These are phyloP conservation scores for Orius laevigatus DNA, from an alignment of 1,140 invertebrate species.

Conservation along the genomic window DNA sequence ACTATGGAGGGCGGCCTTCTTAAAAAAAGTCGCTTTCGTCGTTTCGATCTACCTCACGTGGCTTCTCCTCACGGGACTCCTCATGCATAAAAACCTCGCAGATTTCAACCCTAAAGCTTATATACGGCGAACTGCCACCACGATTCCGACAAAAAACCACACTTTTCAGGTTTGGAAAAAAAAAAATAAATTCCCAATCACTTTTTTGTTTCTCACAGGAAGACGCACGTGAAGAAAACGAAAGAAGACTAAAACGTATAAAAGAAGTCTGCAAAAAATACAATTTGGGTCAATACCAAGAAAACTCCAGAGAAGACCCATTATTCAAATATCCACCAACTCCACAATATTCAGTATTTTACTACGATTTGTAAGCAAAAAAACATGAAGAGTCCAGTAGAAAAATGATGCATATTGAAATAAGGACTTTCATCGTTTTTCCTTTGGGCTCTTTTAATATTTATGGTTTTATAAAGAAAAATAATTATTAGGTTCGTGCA, in stretches of 20 bases:
- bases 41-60: too few relatives aligned
- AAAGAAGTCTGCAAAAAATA: conserved; percentile 28
- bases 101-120: too few relatives aligned
- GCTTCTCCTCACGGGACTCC: too few relatives aligned
- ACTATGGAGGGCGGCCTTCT: too few relatives aligned
- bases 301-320: conserved; percentile 17
- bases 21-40: too few relatives aligned
- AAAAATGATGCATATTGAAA: not conserved
- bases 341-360: conserved; percentile 34
- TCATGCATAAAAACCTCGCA: too few relatives aligned
- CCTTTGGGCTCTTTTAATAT: not conserved
- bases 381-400: not conserved
- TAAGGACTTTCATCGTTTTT: not conserved
- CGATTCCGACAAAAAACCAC: too few relatives aligned
- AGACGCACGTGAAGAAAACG: conserved; percentile 25
- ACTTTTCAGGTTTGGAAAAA: too few relatives aligned
- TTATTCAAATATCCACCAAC: conserved; percentile 33
- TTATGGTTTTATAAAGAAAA: not conserved
- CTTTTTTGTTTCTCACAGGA: conserved; percentile 20
- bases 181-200: too few relatives aligned
- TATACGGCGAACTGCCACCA: too few relatives aligned
- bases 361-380: conserved; percentile 29
- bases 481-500: conserved; percentile 17
- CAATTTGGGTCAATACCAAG: conserved; percentile 28
- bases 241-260: conserved; percentile 23